Evolutionary conservation across 2,113 vertebrate species (phyloP).

Genomic region (Rallus limicola): DNA sequence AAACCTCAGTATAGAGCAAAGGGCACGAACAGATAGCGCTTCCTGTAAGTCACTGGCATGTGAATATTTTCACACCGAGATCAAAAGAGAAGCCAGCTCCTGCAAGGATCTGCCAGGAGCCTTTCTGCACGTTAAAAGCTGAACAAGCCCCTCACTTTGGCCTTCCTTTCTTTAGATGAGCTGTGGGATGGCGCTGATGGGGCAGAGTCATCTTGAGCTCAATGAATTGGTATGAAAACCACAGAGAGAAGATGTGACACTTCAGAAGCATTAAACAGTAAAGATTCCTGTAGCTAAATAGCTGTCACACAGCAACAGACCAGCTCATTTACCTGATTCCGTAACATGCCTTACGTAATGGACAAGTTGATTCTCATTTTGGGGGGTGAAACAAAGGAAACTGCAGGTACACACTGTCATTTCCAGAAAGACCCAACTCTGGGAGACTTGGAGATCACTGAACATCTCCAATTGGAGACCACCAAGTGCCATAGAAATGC

Average conservation of each 20-base stretch:
- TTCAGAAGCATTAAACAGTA: neutral
- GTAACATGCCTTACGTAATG: neutral
- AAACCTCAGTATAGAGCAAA: neutral
- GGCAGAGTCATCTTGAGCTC: neutral
- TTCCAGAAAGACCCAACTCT: neutral
- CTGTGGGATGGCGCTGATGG: neutral
- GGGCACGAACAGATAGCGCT: neutral
- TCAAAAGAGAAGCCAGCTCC: neutral
- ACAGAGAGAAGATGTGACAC: fast-evolving
- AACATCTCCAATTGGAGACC: neutral
- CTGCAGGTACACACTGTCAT: neutral
- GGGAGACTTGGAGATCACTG: neutral
- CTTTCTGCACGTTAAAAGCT: neutral
- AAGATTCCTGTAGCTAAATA: neutral
- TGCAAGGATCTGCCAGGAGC: neutral
- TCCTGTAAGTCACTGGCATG: neutral
- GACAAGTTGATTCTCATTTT: neutral
- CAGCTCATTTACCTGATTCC: neutral
- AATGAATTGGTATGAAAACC: neutral
- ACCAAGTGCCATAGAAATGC: neutral
- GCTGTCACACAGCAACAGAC: neutral
- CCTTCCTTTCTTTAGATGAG: neutral
- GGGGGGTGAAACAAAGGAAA: neutral
- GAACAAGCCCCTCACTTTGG: neutral
- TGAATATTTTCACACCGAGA: neutral